A percentile compares a stretch with the other conserved stretches of the same genome.
Conservation (phyloP, 2,888 invertebrate species). For the Elaeidobius kamerunicus region DNA sequence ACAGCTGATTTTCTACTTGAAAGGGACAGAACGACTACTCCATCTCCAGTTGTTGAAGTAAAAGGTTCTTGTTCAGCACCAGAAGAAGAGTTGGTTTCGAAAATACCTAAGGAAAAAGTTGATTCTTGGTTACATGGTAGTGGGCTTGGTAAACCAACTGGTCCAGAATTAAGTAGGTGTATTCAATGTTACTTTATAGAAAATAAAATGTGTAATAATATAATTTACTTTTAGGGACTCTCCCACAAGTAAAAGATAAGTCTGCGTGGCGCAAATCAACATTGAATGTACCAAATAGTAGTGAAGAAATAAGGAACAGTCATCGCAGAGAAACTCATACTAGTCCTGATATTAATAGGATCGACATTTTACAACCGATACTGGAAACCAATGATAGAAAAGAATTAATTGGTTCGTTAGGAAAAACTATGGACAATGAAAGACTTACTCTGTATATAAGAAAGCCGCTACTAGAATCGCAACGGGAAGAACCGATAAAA, state of each 20-base stretch:
- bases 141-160: slow-evolving; percentile 73
- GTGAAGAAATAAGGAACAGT: slow-evolving; percentile 65
- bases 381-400: slow-evolving; percentile 52
- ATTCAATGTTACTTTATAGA: too few species aligned
- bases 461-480: slow-evolving; percentile 42
- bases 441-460: slow-evolving; percentile 59
- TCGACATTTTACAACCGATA: slow-evolving; percentile 52
- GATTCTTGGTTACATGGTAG: slow-evolving; percentile 89
- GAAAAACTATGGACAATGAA: slow-evolving; percentile 53
- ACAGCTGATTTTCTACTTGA: slow-evolving; percentile 70
- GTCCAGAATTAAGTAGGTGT: slow-evolving; percentile 58
- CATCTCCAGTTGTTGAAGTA: slow-evolving; percentile 59
- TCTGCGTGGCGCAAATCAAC: slow-evolving; percentile 74
- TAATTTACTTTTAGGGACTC: slow-evolving; percentile 63
- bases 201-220: too few species aligned
- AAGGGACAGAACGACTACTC: slow-evolving; percentile 69
- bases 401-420: slow-evolving; percentile 56
- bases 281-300: slow-evolving; percentile 59
- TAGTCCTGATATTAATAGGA: slow-evolving; percentile 45
- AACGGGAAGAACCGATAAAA: slow-evolving; percentile 12
- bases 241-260: slow-evolving; percentile 74
- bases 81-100: slow-evolving; percentile 54
- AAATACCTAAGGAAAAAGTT: slow-evolving; percentile 87
- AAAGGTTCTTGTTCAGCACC: slow-evolving; percentile 56
- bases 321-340: slow-evolving; percentile 58